Conservation (phyloP, 2,113 vertebrate genomes). For the Notothenia rossii region DNA sequence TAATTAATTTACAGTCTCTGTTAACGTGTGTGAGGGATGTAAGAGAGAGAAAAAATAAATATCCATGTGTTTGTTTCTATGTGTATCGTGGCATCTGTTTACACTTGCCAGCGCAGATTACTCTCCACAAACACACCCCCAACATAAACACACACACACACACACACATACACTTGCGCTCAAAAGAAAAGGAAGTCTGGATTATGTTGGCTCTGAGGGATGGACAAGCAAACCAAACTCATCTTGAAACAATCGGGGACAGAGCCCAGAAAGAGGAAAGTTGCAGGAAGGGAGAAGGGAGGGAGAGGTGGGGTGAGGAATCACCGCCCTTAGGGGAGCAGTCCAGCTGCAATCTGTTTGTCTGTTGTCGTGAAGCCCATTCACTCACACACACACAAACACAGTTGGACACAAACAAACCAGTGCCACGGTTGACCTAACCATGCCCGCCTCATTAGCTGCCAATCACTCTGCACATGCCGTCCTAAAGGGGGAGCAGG, state of each 20-base stretch:
- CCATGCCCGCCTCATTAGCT: slow-evolving; percentile 76
- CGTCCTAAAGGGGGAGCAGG: slow-evolving; percentile 5
- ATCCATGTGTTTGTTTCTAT: slow-evolving; percentile 36
- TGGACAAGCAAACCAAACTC: slow-evolving; percentile 77
- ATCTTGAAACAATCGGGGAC: slow-evolving; percentile 82
- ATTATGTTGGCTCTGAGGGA: slow-evolving; percentile 78
- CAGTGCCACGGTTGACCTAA: slow-evolving; percentile 70
- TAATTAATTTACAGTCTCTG: slow-evolving; percentile 25
- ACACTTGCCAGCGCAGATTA: slow-evolving; percentile 49
- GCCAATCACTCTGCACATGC: slow-evolving; percentile 75
- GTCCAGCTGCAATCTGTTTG: slow-evolving; percentile 65
- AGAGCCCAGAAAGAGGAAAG: slow-evolving; percentile 54
- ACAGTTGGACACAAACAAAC: slow-evolving; percentile 67
- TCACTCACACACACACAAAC: slow-evolving; percentile 45
- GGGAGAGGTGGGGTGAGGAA: slow-evolving; percentile 44
- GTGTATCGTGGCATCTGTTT: slow-evolving; percentile 73
- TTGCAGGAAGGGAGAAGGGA: slow-evolving; percentile 48
- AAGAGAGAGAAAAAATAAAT: slow-evolving; percentile 19
- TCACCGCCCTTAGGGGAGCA: slow-evolving; percentile 54
- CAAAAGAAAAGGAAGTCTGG: slow-evolving; percentile 77
- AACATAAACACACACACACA: slow-evolving; percentile 22
- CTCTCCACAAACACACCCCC: slow-evolving; percentile 49
- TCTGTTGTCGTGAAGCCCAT: slow-evolving; percentile 65
- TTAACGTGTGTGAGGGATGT: slow-evolving; percentile 28
- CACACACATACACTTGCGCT: slow-evolving; percentile 26